Percentiles rank a stretch among this genome's conserved stretches.
These are phyloP conservation scores for Amblyopsis rosae DNA, from an alignment of 2,113 vertebrate genomes.

Conservation along the genomic window DNA sequence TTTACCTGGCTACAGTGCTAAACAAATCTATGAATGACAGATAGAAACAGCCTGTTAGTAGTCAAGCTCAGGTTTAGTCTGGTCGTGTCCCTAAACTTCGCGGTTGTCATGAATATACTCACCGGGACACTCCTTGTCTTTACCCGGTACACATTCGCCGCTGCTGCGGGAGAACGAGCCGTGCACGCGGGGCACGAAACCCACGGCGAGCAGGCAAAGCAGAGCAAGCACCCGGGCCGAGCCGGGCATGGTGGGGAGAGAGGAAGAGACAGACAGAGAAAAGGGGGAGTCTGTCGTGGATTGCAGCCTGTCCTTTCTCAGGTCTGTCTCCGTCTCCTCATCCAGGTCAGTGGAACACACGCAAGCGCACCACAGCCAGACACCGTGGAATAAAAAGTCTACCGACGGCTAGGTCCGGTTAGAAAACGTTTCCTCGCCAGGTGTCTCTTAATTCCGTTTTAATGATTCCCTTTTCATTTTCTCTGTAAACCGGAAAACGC, in stretches of 20 bases:
- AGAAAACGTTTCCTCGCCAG: too few species aligned
- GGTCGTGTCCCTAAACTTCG: background rate
- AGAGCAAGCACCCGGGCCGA: slow-evolving; percentile 51
- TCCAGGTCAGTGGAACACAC: background rate
- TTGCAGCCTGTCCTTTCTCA: background rate
- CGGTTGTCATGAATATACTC: slow-evolving; percentile 29
- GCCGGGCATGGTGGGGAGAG: background rate
- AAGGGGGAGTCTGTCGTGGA: background rate
- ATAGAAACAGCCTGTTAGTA: background rate
- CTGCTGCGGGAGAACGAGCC: slow-evolving; percentile 73
- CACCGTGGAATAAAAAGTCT: background rate
- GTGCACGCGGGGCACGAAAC: slow-evolving; percentile 59
- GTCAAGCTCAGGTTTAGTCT: background rate
- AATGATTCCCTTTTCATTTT: too few species aligned
- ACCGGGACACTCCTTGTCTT: slow-evolving; percentile 81
- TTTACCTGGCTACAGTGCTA: too few species aligned
- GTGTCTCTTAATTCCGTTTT: too few species aligned
- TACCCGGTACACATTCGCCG: slow-evolving; percentile 70
- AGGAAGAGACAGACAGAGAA: background rate
- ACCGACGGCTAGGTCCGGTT: too few species aligned
- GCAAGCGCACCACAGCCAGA: background rate
- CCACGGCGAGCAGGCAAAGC: slow-evolving; percentile 66
- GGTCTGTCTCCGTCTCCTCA: background rate
- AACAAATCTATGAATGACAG: background rate
- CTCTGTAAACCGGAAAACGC: too few species aligned